Evolutionary conservation across 1,140 invertebrate species (phyloP).

Genomic region (Papilio glaucus): DNA sequence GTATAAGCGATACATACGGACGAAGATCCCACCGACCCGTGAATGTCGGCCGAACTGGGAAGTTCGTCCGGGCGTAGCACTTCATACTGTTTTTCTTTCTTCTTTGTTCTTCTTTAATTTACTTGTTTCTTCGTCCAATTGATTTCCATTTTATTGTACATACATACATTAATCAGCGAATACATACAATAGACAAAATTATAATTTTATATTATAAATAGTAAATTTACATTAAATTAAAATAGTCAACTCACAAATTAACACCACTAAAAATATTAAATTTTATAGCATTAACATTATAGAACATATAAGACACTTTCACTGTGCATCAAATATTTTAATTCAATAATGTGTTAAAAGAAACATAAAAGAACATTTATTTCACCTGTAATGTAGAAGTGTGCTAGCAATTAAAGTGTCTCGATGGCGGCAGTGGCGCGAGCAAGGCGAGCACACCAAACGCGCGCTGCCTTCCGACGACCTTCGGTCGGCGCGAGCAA

Average conservation of each 20-base stretch:
- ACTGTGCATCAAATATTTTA: not conserved
- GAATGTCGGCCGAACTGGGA: conserved; percentile 82
- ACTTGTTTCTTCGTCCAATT: conserved; percentile 32
- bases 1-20: conserved; percentile 87
- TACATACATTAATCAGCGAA: not conserved
- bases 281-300: not conserved
- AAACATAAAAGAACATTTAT: conserved; percentile 50
- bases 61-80: conserved; percentile 87
- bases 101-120: conserved; percentile 44
- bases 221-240: not conserved
- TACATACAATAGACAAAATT: not conserved
- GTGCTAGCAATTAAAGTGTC: conserved; percentile 63
- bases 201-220: not conserved
- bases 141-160: not conserved
- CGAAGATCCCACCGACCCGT: conserved; percentile 89
- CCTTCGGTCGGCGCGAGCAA: conserved; percentile 73
- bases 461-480: conserved; percentile 71
- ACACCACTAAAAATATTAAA: not conserved
- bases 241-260: not conserved
- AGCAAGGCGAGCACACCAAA: conserved; percentile 59
- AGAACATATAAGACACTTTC: not conserved
- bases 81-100: conserved; percentile 80
- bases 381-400: conserved; percentile 74
- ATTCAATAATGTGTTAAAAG: conserved; percentile 21
- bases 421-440: conserved; percentile 56